A percentile compares a stretch with the other conserved stretches of the same genome.
Conservation (phyloP, 2,113 vertebrate genomes). For the Azemiops feae region DNA sequence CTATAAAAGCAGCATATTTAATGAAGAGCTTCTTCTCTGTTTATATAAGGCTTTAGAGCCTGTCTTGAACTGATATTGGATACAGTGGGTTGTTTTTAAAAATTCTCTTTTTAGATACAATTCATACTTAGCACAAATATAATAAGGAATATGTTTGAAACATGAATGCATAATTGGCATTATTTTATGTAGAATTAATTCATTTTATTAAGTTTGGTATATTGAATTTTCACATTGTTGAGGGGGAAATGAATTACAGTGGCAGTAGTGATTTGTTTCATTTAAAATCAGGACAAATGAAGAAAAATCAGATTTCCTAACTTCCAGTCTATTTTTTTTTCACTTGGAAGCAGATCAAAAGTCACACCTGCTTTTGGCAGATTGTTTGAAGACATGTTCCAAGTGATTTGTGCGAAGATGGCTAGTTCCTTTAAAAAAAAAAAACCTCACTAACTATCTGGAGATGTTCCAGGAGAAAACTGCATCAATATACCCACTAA, state of each 20-base stretch:
- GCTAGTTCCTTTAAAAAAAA: background rate
- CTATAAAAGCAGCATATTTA: conserved; percentile 10
- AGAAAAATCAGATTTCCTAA: background rate
- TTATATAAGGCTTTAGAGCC: background rate
- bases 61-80: background rate
- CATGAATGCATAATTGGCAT: background rate
- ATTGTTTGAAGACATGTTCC: background rate
- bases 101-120: background rate
- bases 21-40: conserved; percentile 38
- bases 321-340: background rate
- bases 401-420: background rate
- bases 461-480: background rate
- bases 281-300: background rate
- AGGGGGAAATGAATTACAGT: background rate
- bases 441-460: background rate
- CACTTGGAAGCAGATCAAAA: background rate
- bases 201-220: background rate
- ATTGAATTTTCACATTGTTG: accelerated
- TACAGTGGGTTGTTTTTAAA: conserved; percentile 4
- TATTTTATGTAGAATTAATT: conserved; percentile 13
- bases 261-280: background rate
- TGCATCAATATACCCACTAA: background rate
- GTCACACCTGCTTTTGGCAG: background rate
- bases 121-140: background rate
- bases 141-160: background rate